Evolutionary conservation across 92 coral and sea anemone species (phyloP), one percentile per base, ranked within the genome.

Genomic region (Meandrina meandrites): DNA sequence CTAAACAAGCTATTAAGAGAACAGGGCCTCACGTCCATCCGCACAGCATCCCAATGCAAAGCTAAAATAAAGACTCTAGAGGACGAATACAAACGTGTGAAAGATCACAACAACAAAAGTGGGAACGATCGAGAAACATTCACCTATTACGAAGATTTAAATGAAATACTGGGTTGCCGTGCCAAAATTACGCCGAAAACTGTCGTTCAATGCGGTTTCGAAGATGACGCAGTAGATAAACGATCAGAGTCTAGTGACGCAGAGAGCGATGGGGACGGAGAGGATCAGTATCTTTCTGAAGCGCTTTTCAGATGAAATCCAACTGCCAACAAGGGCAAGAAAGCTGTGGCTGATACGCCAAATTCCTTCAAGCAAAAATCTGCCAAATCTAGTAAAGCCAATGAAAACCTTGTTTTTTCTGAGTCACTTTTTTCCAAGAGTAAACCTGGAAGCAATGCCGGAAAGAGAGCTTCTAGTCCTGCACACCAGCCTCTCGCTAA

Each of bases 1-100:
- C 37, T 91, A 1, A 91, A 87, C 31, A 13, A n/a, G n/a, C n/a
- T n/a, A n/a, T n/a, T n/a, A n/a, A 31, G 70, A 16, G 51, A 27
- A 7, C 76, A 75, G 56, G 91, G 85, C 0, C 71, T 88, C 8
- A 28, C 79, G 22, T 17, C 81, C 70, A 2, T 79, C 22, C 94
- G 88, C 77, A 84, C 90, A 2, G 89, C 53, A 18, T 18, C 79
- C 27, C 94, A 92, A 37, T 92, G 92, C 84, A 92, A 89, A 56
- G 30, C 84, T 8, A 85, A 84, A 28, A 92, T 89, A 2, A 82
- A 86, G 79, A 81, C 86, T 45, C 57, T 92, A 11, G 87, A 73
- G 67, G 92, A 89, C 80, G 90, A 92, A 18, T 86, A 82, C 54
- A 92, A 92, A 40, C 47, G 89, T 21, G 87, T 86, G 13, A 79